phyloP scores from a whole-genome alignment of 2,113 vertebrate genomes.

The Benitochromis conjunctus region DNA sequence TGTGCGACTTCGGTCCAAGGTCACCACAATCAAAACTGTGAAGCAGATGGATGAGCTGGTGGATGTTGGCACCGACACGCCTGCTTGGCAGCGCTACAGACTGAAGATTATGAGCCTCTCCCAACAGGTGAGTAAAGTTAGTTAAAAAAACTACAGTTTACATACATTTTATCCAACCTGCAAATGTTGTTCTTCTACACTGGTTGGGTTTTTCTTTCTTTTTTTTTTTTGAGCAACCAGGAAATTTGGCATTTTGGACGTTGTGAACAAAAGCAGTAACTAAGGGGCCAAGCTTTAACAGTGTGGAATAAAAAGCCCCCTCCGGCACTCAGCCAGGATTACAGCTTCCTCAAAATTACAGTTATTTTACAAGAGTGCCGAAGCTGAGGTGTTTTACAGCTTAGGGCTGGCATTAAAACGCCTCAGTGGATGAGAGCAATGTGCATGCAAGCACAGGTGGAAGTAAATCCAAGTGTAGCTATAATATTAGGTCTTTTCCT shows the following conservation, averaged over 20 bases:
- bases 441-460: background rate
- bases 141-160: background rate
- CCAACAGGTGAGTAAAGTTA: constrained; percentile 78
- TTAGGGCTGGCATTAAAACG: background rate
- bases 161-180: background rate
- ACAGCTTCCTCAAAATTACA: background rate
- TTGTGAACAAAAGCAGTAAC: background rate
- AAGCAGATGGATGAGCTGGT: constrained; percentile 91
- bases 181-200: background rate
- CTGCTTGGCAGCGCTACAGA: constrained; percentile 89
- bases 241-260: background rate
- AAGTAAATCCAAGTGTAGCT: background rate
- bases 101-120: constrained; percentile 85
- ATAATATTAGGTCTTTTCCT: background rate
- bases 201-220: rapidly evolving
- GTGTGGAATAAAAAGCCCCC: background rate
- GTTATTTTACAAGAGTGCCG: background rate
- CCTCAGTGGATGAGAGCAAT: background rate
- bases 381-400: background rate
- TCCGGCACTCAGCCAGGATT: background rate
- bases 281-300: background rate
- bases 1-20: constrained; percentile 65
- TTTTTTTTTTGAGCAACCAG: background rate
- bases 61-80: constrained; percentile 85
- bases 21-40: constrained; percentile 96